Conservation (phyloP, 1,140 invertebrate genomes). For the Nymphalis io region DNA sequence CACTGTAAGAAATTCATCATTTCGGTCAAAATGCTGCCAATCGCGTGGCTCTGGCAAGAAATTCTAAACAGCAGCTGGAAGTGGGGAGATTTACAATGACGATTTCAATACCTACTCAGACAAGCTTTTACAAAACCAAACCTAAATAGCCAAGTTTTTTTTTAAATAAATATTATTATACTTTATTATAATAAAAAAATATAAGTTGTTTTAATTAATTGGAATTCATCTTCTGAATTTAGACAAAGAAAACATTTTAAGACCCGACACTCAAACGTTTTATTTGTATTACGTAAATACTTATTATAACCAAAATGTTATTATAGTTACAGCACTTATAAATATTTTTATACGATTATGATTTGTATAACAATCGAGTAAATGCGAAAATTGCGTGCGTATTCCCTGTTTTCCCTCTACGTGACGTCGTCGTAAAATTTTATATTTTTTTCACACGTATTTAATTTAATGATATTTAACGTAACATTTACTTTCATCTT, state of each 20-base stretch:
- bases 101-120: no score
- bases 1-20: no score
- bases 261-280: slow-evolving; percentile 1
- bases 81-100: no score
- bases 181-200: no score
- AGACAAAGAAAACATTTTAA: neutral
- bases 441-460: slow-evolving; percentile 6
- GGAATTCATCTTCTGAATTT: neutral
- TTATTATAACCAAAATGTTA: neutral
- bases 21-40: no score
- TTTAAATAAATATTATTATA: no score
- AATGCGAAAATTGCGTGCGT: slow-evolving; percentile 26
- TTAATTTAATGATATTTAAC: slow-evolving; percentile 2
- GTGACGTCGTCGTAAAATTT: slow-evolving; percentile 3
- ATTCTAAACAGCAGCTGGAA: no score
- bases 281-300: slow-evolving; percentile 6
- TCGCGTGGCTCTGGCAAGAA: no score
- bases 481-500: neutral
- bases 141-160: no score
- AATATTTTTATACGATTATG: slow-evolving; percentile 20
- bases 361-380: slow-evolving; percentile 9
- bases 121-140: no score
- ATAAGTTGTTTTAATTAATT: neutral
- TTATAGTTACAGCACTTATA: neutral
- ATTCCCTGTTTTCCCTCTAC: neutral